These are phyloP conservation scores for Villa cingulata DNA, from an alignment of 2,888 invertebrate species.

Conservation along the genomic window DNA sequence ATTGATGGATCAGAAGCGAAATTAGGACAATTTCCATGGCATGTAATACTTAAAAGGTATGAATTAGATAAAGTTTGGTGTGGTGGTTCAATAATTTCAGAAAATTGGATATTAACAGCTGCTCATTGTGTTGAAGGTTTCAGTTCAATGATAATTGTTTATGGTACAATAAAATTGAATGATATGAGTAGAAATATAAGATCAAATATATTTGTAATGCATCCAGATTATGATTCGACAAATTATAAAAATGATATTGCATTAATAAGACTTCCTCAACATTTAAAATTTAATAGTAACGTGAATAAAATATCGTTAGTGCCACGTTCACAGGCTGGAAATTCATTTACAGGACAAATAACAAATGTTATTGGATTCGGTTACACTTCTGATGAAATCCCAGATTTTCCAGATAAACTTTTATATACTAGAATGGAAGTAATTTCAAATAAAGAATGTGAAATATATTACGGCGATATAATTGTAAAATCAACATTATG, in stretches of 20 bases:
- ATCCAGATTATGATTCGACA: constrained; percentile 24
- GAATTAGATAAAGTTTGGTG: constrained; percentile 24
- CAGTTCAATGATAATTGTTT: constrained; percentile 20
- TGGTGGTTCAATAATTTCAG: constrained; percentile 28
- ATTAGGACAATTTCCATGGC: constrained; percentile 24
- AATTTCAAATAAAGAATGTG: constrained; percentile 23
- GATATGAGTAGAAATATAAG: constrained; percentile 21
- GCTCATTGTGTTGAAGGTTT: constrained; percentile 26
- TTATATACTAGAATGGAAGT: constrained; percentile 25
- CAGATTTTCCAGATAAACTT: constrained; percentile 23
- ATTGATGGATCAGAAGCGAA: neutral
- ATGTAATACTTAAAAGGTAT: constrained; percentile 26
- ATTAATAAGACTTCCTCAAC: constrained; percentile 22
- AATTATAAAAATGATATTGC: constrained; percentile 29
- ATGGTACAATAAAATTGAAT: constrained; percentile 23
- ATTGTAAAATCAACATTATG: constrained; percentile 25
- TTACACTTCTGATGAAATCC: constrained; percentile 24
- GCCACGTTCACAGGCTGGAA: constrained; percentile 10
- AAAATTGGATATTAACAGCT: constrained; percentile 29
- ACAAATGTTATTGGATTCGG: constrained; percentile 28
- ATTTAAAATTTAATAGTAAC: constrained; percentile 17
- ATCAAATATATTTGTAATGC: constrained; percentile 19
- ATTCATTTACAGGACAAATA: constrained; percentile 20
- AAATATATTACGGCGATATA: constrained; percentile 15
- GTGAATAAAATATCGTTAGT: constrained; percentile 25